Evolutionary conservation across 2,888 invertebrate species (phyloP).

Genomic region (Troides oblongomaculatus): DNA sequence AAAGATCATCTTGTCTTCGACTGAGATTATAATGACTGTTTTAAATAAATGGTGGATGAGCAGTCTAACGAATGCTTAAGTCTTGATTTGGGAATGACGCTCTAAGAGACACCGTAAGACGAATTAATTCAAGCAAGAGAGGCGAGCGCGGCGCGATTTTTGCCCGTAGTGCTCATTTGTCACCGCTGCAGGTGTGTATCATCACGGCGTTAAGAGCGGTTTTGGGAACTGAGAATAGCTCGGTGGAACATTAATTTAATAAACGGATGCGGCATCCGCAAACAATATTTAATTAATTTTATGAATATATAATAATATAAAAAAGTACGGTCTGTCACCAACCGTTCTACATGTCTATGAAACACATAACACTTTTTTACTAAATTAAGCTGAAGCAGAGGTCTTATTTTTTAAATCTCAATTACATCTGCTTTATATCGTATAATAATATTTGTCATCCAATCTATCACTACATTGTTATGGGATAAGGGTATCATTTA

Average conservation of each 20-base stretch:
- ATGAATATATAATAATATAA: background rate
- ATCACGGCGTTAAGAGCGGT: slow-evolving; percentile 46
- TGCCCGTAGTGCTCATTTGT: slow-evolving; percentile 75
- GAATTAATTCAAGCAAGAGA: slow-evolving; percentile 75
- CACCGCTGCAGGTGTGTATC: slow-evolving; percentile 68
- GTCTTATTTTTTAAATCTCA: no score
- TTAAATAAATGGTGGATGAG: background rate
- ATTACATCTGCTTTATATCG: no score
- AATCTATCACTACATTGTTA: no score
- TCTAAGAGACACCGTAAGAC: slow-evolving; percentile 73
- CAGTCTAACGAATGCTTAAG: slow-evolving; percentile 15
- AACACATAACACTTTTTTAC: no score
- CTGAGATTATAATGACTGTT: background rate
- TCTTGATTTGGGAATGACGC: slow-evolving; percentile 49
- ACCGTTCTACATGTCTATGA: background rate
- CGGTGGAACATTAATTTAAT: background rate
- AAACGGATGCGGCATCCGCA: slow-evolving; percentile 5
- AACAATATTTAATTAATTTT: background rate
- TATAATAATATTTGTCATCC: no score
- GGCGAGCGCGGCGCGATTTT: slow-evolving; percentile 66
- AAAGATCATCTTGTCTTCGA: no score
- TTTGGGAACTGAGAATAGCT: slow-evolving; percentile 7
- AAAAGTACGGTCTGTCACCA: background rate
- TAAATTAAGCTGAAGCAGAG: no score
- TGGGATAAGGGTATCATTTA: no score